These are phyloP conservation scores for Xenentodon cancila DNA, from an alignment of 2,797 vertebrate genomes.

Conservation along the genomic window DNA sequence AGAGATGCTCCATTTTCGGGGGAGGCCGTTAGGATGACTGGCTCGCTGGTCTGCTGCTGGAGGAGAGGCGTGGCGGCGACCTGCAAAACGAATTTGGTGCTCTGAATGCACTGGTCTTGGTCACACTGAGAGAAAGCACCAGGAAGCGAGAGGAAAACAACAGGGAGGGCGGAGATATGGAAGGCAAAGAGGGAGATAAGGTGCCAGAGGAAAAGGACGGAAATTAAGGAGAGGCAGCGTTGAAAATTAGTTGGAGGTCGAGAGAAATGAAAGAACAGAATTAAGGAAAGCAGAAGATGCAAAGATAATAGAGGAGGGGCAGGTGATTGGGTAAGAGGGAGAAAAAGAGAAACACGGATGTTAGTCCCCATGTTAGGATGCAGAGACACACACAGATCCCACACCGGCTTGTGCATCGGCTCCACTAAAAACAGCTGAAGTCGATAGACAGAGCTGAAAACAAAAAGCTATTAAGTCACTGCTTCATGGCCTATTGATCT, in stretches of 20 bases:
- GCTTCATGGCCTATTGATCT: constrained; percentile 56
- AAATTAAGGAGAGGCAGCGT: constrained; percentile 9
- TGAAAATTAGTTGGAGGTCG: neutral
- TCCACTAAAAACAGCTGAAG: constrained; percentile 31
- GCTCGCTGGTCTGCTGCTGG: constrained; percentile 90
- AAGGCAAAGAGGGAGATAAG: constrained; percentile 14
- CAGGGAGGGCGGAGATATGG: neutral
- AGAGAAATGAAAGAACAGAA: neutral
- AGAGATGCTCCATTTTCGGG: constrained; percentile 84
- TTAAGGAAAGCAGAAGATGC: constrained; percentile 14
- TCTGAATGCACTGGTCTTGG: constrained; percentile 99
- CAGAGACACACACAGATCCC: constrained; percentile 45
- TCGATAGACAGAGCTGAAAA: constrained; percentile 40
- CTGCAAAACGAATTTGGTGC: constrained; percentile 99
- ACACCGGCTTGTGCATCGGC: constrained; percentile 4
- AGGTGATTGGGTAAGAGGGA: constrained; percentile 44
- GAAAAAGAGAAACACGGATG: constrained; percentile 39
- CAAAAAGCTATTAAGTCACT: constrained; percentile 31
- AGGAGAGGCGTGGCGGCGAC: constrained; percentile 94
- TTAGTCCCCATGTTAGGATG: constrained; percentile 67
- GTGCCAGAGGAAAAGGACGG: constrained; percentile 7
- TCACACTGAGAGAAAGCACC: constrained; percentile 87
- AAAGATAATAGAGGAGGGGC: constrained; percentile 20
- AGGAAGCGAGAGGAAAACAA: constrained; percentile 10
- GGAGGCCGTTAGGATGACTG: constrained; percentile 82